Percentiles rank a stretch among this genome's conserved stretches.
Evolutionary conservation across 1,140 invertebrate genomes (phyloP).

Genomic region (Leptonema lineaticorne): DNA sequence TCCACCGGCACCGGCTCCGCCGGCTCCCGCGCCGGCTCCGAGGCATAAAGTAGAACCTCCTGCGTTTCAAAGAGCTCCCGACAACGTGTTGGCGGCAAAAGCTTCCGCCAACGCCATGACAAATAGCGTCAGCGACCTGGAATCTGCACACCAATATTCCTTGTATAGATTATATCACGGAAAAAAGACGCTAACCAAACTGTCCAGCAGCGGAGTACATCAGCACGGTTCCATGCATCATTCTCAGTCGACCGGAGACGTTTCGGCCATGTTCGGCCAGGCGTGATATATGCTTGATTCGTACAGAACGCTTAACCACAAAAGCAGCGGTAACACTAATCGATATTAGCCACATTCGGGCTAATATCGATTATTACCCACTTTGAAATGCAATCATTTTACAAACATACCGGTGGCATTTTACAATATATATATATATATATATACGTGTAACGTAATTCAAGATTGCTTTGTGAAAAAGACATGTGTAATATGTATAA

Average conservation of each 20-base stretch:
- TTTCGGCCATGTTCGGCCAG: slow-evolving; percentile 60
- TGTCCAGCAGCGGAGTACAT: slow-evolving; percentile 24
- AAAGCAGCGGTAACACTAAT: neutral
- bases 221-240: slow-evolving; percentile 54
- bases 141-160: slow-evolving; percentile 41
- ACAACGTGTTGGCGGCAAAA: slow-evolving; percentile 29
- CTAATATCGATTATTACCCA: too few species aligned
- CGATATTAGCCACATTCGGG: neutral
- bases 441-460: neutral
- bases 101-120: slow-evolving; percentile 39
- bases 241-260: slow-evolving; percentile 62
- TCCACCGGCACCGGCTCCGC: neutral
- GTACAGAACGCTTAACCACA: slow-evolving; percentile 8
- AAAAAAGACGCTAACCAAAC: slow-evolving; percentile 34
- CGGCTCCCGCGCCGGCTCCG: neutral
- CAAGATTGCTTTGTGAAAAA: neutral
- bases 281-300: slow-evolving; percentile 55
- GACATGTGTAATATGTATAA: neutral
- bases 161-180: slow-evolving; percentile 40
- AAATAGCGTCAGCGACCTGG: slow-evolving; percentile 40
- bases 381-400: too few species aligned
- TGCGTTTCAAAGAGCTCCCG: slow-evolving; percentile 29
- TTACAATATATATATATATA: neutral
- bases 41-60: slow-evolving; percentile 40
- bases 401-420: too few species aligned